Evolutionary conservation across 2,113 vertebrate species (phyloP), one percentile per base, ranked within the genome.

Genomic region (Pteropus alecto): DNA sequence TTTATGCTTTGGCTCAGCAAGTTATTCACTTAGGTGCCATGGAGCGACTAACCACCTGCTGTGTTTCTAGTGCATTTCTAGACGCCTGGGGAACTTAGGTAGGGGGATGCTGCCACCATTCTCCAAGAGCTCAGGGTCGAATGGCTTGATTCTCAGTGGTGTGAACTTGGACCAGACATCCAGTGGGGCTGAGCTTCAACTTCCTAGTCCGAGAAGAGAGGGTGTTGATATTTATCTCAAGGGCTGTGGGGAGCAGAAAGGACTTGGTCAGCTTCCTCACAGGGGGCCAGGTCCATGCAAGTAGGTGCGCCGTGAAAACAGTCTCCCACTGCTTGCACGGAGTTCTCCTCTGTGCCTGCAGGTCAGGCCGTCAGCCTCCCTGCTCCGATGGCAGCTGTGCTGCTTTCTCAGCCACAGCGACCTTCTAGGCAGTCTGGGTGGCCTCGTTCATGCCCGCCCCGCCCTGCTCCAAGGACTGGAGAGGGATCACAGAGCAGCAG

Each of bases 271-370:
- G n/a, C 33, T 28, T 38, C 51, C 33, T 9, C 4, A 18, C 8
- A 12, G 33, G 11, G 43, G 18, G 43, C 43, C 26, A 5, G 14
- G 26, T 33, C 38, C 43, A 13, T 26, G 1, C 28, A 30, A n/a
- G 3, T 18, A 35, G 21, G 19, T 8, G 24, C 51, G 70, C 19
- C 7, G 5, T 54, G 26, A 68, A 18, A 9, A 35, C 1, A 19
- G 15, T 3, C 13, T 51, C 7, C 63, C 0, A 0, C 33, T 2
- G 0, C 7, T 46, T 22, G 22, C 54, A 7, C 18, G 13, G 8
- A 4, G 0, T 9, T 60, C 5, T 68, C 30, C 43, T 38, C 63
- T 24, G n/a, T 3, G 48, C 48, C 81, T 19, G 11, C 46, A 22
- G 24, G 19, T 61, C 56, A 73, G 41, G 16, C n/a, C 1, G 35